Base-by-base conservation (phyloP, 1,140 invertebrate species). In the Belonocnema kinseyi region DNA sequence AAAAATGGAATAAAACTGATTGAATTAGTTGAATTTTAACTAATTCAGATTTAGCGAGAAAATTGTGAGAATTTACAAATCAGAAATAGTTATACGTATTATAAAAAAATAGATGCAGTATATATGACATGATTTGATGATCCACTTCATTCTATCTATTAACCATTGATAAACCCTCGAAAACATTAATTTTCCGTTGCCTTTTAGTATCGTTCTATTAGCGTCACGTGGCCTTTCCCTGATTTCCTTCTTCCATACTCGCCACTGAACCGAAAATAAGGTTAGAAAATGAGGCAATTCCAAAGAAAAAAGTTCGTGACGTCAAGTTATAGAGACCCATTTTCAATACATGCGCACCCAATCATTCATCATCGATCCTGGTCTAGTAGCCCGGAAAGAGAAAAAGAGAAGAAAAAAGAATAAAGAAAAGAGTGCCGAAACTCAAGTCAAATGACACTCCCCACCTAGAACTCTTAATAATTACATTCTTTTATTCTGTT, bases 401-500 rank as follows among this genome's bases (percentile, higher is more conserved):
- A 76, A 76, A 76, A 72, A 6, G 50, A 58, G 58, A 76, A 66
- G n/a, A 17, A 54, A 46, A 46, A 12, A 58, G 50, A 74, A 21
- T 50, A 19, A 13, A 50, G 12, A 56, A 53, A 50, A 74, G 7
- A 74, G 40, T 58, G 19, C 14, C 50, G 73, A 50, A 19, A 50
- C 66, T 54, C 50, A 53, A 73, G 33, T 72, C 40, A 33, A 50
- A 75, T 19, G n/a, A 75, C 53, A 61, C 6, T 26, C 19, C 16
- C 40, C 17, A 79, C 40, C 21, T 40, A 53, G 26, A 76, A 6
- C 40, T n/a, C 77, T 74, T 80, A 78, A 78, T 80, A 82, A 79
- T 78, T 76, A 72, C 66, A 66, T 82, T 90, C 82, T 90, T 91
- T 88, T 91, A 85, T 90, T 91, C 88, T 90, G 90, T 90, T 91